Base-by-base conservation (phyloP, 2,888 invertebrate species). In the Melipona bicolor region DNA sequence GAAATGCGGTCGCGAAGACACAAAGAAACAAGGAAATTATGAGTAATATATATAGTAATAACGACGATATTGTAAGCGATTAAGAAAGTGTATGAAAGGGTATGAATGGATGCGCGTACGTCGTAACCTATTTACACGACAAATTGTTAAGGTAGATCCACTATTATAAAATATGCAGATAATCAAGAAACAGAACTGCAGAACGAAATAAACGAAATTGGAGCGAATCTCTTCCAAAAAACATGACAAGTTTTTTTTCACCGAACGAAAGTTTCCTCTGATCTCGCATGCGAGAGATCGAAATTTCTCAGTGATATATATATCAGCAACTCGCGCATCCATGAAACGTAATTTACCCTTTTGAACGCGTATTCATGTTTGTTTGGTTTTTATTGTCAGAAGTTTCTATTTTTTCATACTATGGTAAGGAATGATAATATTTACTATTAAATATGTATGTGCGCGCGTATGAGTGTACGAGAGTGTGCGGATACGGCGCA, bases 371-470 rank as follows among this genome's bases (percentile, higher is more conserved):
- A 92, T 93, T 94, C 92, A 93, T 88, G 93, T 94, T 94, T 94
- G 93, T 94, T 94, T 94, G 93, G 93, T 94, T 94, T 93, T 94
- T 93, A 94, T 93, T 94, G 91, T 94, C 94, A 94, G 93, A 94
- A 94, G 93, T 94, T 94, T 94, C 94, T 94, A 94, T 94, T 94
- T 94, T 94, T 94, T 93, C 94, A 94, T 94, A 94, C 93, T 93
- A 93, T 87, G 90, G 92, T 93, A 93, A 93, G 91, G 91, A 86
- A 91, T 88, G 90, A 93, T 92, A 91, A 93, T 93, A 93, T 93
- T 92, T 92, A 94, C 90, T 93, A 93, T 93, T 92, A 92, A 91
- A 87, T 87, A 83, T 86, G 79, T 88, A 82, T 69, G 79, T 70
- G 81, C 68, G 73, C 70, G 81, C 68, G 73, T 80, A 80, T 32